Evolutionary conservation across 2,113 vertebrate genomes (phyloP), one percentile per base, ranked within the genome.

Genomic region (Oncorhynchus gorbuscha): DNA sequence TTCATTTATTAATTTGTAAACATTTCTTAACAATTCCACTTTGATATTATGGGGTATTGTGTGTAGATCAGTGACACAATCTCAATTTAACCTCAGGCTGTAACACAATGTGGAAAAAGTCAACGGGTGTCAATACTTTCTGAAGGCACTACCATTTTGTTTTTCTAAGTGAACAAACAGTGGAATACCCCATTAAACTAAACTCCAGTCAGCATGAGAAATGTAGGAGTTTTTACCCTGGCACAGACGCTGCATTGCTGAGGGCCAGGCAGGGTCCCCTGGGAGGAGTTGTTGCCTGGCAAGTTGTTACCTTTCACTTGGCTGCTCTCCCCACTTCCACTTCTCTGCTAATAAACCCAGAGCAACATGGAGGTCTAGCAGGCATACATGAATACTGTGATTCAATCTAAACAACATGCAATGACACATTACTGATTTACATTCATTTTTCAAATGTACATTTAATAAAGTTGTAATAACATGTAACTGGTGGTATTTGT

Each of bases 221-320:
- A 11, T 66, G 3, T 49, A 24, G 81, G 1, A 6, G 18, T 62
- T 65, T 51, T 81, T 92, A 94, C 95, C 93, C 87, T 77, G 84
- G 93, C 91, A 82, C 93, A 92, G 84, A 88, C 93, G 20, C 79
- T 91, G 90, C 94, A 93, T 86, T 90, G 91, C 85, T 92, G 93
- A 20, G 83, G 51, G 16, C 51, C 51, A 55, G 51, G 87, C 66
- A 74, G 78, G 8, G 78, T 92, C 59, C 82, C 87, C 32, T 90
- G 93, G 73, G 92, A 84, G 45, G 92, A 87, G 35, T 89, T 88
- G 75, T 89, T 77, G 71, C 91, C 75, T 66, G 88, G 83, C 78
- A 73, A 76, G 82, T 91, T 80, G 74, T 90, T 92, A 89, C 82
- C 87, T 84, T 94, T 93, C 84, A 1, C 82, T 87, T 95, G 93